Conservation (phyloP, 2,113 vertebrate species). For the Amblyornis subalaris region DNA sequence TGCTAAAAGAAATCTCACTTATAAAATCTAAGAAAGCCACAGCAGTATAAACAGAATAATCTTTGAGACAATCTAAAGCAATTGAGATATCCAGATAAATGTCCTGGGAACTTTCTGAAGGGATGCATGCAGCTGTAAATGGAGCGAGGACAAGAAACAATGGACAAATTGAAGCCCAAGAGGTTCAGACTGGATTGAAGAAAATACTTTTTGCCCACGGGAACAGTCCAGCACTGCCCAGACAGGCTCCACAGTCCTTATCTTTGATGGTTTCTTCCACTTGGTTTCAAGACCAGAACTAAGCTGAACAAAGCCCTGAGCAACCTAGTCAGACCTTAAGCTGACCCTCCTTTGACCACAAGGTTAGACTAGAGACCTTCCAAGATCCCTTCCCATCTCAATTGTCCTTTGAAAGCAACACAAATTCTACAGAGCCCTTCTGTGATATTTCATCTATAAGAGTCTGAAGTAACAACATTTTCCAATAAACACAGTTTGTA, state of each 20-base stretch:
- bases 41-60: slow-evolving; percentile 14
- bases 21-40: slow-evolving; percentile 10
- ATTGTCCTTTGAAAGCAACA: not conserved
- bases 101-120: slow-evolving; percentile 16
- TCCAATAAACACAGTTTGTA: not conserved
- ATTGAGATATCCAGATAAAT: slow-evolving; percentile 19
- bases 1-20: not conserved
- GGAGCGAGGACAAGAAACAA: slow-evolving; percentile 1
- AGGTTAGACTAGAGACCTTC: not conserved
- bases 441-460: not conserved
- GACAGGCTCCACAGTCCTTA: not conserved
- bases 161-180: not conserved
- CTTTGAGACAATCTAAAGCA: not conserved
- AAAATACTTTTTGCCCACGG: not conserved
- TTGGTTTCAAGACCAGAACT: not conserved
- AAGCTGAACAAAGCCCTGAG: slow-evolving; percentile 4
- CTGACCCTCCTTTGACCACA: not conserved
- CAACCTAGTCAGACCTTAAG: not conserved
- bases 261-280: not conserved
- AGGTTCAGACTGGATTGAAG: not conserved
- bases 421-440: not conserved
- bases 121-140: not conserved
- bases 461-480: not conserved
- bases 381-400: not conserved
- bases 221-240: not conserved